Base-by-base conservation (phyloP, 2,888 invertebrate species). In the Leptinotarsa rubiginosa region DNA sequence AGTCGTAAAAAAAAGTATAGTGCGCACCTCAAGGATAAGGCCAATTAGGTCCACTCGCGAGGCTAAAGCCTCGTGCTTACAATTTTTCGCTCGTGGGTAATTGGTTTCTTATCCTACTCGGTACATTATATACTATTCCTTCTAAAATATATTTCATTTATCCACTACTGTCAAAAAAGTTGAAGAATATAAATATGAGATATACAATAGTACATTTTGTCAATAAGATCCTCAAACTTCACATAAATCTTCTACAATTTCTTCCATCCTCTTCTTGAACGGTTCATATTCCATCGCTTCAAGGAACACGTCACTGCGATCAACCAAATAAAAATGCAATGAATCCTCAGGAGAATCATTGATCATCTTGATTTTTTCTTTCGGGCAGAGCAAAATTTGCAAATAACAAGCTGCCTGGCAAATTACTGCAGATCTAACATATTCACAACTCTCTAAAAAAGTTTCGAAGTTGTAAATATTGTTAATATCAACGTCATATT, bases 391-490 rank as follows among this genome's bases (percentile, higher is more conserved):
- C 22, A 73, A 62, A 25, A 80, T 59, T 12, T 76, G 81, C 22
- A 59, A 72, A 66, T 81, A 82, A 13, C 75, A 65, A 1, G 79
- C 65, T 10, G 76, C 67, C 47, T 78, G 75, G 62, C 78, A 69
- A 12, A 83, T 49, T n/a, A 76, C 78, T 78, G 79, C 73, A 4
- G 78, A 69, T 75, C 78, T 77, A 49, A 77, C 78, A 65, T 79
- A 79, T 41, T 79, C 75, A 59, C 80, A 77, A 70, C 78, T 78
- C 62, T 81, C 74, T 18, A 75, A 4, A 70, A 83, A 83, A 47
- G 78, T 71, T 20, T 78, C 70, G 56, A 73, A 77, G 2, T 81
- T 74, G 31, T 78, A 77, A 66, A 84, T 75, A 18, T 74, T 66
- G 31, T 75, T 72, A 10, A 81, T 25, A 52, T 81, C 74, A 65